These are phyloP conservation scores for Falco biarmicus DNA, from an alignment of 2,797 vertebrate species.

Conservation along the genomic window DNA sequence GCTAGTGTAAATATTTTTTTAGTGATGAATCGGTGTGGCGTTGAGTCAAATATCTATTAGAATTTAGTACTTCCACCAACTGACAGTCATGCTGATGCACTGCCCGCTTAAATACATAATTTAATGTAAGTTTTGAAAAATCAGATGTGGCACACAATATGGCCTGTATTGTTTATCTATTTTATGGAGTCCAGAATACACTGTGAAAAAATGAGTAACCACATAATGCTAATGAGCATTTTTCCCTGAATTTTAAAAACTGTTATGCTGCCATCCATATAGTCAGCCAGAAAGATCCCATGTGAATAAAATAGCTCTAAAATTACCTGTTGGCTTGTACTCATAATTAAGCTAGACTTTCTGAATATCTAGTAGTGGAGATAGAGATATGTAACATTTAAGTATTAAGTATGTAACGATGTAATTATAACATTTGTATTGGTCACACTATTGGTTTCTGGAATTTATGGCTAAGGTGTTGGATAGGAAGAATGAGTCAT, in stretches of 20 bases:
- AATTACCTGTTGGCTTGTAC: neutral
- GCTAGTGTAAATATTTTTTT: neutral
- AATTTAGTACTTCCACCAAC: neutral
- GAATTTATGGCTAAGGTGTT: neutral
- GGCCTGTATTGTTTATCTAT: neutral
- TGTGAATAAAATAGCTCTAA: neutral
- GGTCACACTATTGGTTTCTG: neutral
- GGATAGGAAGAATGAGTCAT: neutral
- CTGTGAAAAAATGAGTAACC: neutral
- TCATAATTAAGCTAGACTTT: neutral
- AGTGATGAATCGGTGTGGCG: neutral
- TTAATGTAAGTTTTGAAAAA: neutral
- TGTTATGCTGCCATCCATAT: neutral
- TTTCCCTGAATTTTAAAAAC: neutral
- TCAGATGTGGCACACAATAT: neutral
- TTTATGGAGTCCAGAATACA: neutral
- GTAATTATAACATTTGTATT: neutral
- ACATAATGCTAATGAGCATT: neutral
- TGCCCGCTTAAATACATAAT: neutral
- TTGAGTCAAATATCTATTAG: neutral
- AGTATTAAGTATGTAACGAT: neutral
- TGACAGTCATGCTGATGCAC: neutral
- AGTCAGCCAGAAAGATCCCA: neutral
- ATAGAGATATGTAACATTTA: neutral
- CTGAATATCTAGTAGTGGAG: neutral